These are phyloP conservation scores for Corythaixoides concolor DNA, from an alignment of 2,113 vertebrate genomes.

Conservation along the genomic window DNA sequence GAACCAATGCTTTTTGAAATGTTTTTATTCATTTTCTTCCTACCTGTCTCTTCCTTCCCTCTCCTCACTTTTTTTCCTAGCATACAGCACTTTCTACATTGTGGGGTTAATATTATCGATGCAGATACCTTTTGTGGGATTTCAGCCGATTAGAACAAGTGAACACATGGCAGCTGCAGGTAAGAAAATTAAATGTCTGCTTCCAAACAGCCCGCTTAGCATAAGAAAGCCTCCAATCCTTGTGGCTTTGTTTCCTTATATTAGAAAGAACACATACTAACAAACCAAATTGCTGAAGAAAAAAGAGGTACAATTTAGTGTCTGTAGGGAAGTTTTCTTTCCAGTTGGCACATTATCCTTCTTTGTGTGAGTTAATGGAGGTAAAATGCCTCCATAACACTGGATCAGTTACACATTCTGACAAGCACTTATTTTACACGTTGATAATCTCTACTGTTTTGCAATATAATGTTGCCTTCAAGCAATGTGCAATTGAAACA, in stretches of 20 bases:
- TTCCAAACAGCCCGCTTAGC: not conserved
- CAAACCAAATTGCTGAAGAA: not conserved
- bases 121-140: slow-evolving; percentile 97
- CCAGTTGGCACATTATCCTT: not conserved
- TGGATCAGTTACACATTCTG: not conserved
- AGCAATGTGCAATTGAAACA: not conserved
- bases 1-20: not conserved
- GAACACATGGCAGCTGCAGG: slow-evolving; percentile 98
- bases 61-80: slow-evolving; percentile 65
- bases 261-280: not conserved
- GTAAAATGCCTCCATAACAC: not conserved
- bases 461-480: not conserved
- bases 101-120: slow-evolving; percentile 96
- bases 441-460: not conserved
- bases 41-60: not conserved
- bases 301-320: not conserved
- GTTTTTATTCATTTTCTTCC: not conserved
- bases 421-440: not conserved
- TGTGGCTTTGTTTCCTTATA: not conserved
- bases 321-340: not conserved
- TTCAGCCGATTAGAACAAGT: slow-evolving; percentile 96
- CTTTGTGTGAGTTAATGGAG: not conserved
- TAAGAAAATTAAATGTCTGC: slow-evolving; percentile 60
- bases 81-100: slow-evolving; percentile 98
- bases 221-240: not conserved